Evolutionary conservation across 2,797 vertebrate species (phyloP).

Genomic region (Sebastes wilsoni): DNA sequence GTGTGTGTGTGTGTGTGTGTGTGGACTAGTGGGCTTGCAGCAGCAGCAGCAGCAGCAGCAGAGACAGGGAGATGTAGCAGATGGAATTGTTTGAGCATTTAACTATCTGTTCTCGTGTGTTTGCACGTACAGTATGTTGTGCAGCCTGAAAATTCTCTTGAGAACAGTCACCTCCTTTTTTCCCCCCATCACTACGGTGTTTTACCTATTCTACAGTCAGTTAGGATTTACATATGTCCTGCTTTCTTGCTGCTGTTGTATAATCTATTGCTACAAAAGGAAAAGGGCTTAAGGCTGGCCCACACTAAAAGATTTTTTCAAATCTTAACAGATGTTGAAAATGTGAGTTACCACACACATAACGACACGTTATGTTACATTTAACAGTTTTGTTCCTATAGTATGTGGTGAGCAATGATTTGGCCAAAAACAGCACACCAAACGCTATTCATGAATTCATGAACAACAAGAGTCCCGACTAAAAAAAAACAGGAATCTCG

Average conservation of each 20-base stretch:
- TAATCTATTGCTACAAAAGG: neutral
- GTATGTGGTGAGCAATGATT: too few relatives aligned
- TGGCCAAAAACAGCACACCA: too few relatives aligned
- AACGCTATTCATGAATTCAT: too few relatives aligned
- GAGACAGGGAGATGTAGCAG: slow-evolving; percentile 29
- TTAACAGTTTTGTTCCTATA: too few relatives aligned
- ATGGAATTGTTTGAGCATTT: slow-evolving; percentile 57
- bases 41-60: neutral
- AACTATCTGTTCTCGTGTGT: slow-evolving; percentile 33
- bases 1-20: neutral
- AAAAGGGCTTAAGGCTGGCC: neutral
- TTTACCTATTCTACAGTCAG: neutral
- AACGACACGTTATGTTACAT: fast-evolving
- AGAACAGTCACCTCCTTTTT: neutral
- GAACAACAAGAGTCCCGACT: too few relatives aligned
- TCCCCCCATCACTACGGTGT: neutral
- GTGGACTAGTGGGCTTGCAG: slow-evolving; percentile 15
- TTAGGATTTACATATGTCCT: neutral
- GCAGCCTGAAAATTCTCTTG: slow-evolving; percentile 11
- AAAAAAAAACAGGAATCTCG: too few relatives aligned
- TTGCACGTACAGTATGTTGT: slow-evolving; percentile 15
- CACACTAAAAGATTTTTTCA: too few relatives aligned
- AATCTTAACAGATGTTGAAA: too few relatives aligned
- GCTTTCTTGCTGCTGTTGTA: neutral
- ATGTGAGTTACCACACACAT: too few relatives aligned